These are phyloP conservation scores for Drosophila watanabei DNA, from an alignment of 1,140 invertebrate genomes.

Conservation along the genomic window DNA sequence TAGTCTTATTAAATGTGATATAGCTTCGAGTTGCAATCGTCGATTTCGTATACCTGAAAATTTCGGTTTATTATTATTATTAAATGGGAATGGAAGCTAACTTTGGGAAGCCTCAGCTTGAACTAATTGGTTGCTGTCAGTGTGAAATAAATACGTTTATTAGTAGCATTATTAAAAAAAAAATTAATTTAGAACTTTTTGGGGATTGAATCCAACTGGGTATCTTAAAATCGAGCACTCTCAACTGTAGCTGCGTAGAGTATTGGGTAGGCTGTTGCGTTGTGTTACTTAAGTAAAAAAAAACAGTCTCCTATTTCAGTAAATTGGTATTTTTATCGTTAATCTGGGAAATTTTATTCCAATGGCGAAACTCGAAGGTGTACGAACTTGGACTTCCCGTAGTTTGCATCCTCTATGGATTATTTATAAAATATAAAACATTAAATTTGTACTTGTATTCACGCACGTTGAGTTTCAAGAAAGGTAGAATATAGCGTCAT, in stretches of 20 bases:
- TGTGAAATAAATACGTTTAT: too few relatives aligned
- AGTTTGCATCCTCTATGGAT: neutral
- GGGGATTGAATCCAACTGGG: too few relatives aligned
- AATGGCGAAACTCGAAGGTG: neutral
- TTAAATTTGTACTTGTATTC: neutral
- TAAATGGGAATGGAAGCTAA: neutral
- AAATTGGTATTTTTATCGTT: neutral
- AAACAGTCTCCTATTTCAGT: neutral
- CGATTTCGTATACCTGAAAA: conserved; percentile 91
- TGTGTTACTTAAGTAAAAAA: neutral
- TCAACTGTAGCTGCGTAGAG: too few relatives aligned
- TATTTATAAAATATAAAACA: neutral
- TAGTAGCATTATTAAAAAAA: too few relatives aligned
- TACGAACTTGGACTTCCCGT: neutral
- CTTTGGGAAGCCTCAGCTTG: neutral
- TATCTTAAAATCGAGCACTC: too few relatives aligned
- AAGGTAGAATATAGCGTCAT: conserved; percentile 95
- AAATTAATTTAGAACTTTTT: too few relatives aligned
- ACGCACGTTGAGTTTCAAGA: conserved; percentile 95
- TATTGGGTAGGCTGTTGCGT: too few relatives aligned
- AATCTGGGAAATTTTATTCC: neutral
- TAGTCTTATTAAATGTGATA: conserved; percentile 94
- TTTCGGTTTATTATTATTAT: neutral
- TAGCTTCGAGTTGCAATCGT: conserved; percentile 92
- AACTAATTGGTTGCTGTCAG: too few relatives aligned